Evolutionary conservation across 2,888 invertebrate species (phyloP).

Genomic region (Macrophya annulata): DNA sequence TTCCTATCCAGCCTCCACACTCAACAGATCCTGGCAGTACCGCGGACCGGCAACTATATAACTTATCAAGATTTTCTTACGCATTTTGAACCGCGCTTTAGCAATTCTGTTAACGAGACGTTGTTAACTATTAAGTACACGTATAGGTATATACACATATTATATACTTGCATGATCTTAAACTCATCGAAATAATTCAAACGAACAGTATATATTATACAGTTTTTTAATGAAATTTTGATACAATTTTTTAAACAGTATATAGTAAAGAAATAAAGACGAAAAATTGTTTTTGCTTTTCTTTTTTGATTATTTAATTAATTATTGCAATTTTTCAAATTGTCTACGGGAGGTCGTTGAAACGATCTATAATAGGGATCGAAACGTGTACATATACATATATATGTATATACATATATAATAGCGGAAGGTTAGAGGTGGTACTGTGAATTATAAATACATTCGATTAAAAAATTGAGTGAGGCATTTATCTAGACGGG

Average conservation of each 20-base stretch:
- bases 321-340: background rate
- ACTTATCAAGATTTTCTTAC: slow-evolving; percentile 23
- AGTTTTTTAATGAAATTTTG: no score
- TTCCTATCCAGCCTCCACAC: slow-evolving; percentile 32
- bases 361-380: background rate
- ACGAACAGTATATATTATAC: no score
- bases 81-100: background rate
- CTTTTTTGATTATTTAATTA: background rate
- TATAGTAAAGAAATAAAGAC: no score
- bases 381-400: background rate
- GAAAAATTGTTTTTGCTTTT: no score
- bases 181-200: background rate
- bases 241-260: no score
- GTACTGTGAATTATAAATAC: slow-evolving; percentile 16
- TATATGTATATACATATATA: background rate
- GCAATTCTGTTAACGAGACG: background rate
- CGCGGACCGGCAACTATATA: background rate
- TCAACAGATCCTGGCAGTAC: slow-evolving; percentile 5
- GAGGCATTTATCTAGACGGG: background rate
- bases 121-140: background rate
- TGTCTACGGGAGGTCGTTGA: background rate
- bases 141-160: background rate
- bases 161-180: background rate
- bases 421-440: background rate
- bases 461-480: slow-evolving; percentile 41